Conservation (phyloP, 2,113 vertebrate genomes). For the Carassius carassius region DNA sequence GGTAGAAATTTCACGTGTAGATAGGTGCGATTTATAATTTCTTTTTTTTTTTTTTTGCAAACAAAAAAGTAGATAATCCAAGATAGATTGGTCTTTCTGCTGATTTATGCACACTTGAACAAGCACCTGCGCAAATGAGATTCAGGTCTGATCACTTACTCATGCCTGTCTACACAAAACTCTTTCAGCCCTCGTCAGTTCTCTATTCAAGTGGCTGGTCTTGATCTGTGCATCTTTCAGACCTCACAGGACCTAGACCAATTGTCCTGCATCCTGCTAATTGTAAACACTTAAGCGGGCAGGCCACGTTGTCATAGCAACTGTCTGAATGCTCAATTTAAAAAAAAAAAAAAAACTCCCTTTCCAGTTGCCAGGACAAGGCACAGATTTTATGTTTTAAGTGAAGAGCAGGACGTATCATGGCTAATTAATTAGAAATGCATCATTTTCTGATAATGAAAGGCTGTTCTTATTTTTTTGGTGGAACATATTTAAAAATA, state of each 20-base stretch:
- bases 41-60: background rate
- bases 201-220: slow-evolving; percentile 27
- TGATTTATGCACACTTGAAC: slow-evolving; percentile 21
- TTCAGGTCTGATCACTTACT: slow-evolving; percentile 19
- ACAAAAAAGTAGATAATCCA: background rate
- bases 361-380: slow-evolving; percentile 28
- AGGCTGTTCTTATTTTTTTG: slow-evolving; percentile 27
- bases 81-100: background rate
- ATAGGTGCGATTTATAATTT: background rate
- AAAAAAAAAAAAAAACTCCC: background rate
- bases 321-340: background rate
- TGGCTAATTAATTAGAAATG: background rate
- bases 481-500: background rate
- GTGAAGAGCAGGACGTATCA: background rate
- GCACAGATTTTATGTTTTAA: slow-evolving; percentile 6
- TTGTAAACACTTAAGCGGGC: slow-evolving; percentile 40
- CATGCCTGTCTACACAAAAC: background rate
- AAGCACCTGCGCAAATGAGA: slow-evolving; percentile 18
- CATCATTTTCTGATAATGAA: background rate
- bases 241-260: slow-evolving; percentile 15
- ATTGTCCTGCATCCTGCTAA: slow-evolving; percentile 37
- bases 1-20: background rate
- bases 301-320: slow-evolving; percentile 33
- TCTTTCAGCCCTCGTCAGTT: slow-evolving; percentile 7
- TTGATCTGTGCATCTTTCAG: slow-evolving; percentile 36